Evolutionary conservation across 2,888 invertebrate species (phyloP).

Genomic region (Drosophila limbata): DNA sequence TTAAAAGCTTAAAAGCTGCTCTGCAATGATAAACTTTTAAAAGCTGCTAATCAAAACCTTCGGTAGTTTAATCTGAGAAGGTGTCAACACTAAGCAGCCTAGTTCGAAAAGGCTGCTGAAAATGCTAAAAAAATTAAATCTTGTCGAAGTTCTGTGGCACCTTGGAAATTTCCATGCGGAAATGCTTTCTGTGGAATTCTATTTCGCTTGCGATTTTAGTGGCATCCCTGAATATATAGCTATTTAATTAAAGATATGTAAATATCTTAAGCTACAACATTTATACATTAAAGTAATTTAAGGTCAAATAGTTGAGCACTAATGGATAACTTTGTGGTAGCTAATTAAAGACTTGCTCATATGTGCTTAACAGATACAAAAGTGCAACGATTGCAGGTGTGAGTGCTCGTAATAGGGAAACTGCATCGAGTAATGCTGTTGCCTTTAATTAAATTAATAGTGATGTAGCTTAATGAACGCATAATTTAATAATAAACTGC

Average conservation of each 20-base stretch:
- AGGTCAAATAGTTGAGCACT: constrained; percentile 4
- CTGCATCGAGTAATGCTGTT: constrained; percentile 58
- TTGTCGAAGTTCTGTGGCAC: too few relatives aligned
- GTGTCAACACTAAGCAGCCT: too few relatives aligned
- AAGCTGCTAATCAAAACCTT: too few relatives aligned
- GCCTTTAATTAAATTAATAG: constrained; percentile 78
- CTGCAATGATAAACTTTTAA: too few relatives aligned
- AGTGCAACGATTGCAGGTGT: constrained; percentile 5
- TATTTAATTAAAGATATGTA: not conserved
- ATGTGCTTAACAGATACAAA: constrained; percentile 2
- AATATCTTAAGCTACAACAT: not conserved
- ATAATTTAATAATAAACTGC: constrained; percentile 79
- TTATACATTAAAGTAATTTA: not conserved
- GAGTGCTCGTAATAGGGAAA: constrained; percentile 47
- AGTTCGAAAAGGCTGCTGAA: too few relatives aligned
- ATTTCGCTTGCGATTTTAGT: too few relatives aligned
- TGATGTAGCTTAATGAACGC: constrained; percentile 76
- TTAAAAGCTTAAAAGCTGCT: too few relatives aligned
- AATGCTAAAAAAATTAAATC: too few relatives aligned
- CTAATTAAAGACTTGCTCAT: constrained; percentile 6
- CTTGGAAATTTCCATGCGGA: too few relatives aligned
- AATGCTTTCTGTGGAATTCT: too few relatives aligned
- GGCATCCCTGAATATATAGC: too few relatives aligned
- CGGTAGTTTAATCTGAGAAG: too few relatives aligned
- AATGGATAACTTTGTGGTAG: not conserved